phyloP scores from a whole-genome alignment of 2,888 invertebrate species.

The Spodoptera exigua region DNA sequence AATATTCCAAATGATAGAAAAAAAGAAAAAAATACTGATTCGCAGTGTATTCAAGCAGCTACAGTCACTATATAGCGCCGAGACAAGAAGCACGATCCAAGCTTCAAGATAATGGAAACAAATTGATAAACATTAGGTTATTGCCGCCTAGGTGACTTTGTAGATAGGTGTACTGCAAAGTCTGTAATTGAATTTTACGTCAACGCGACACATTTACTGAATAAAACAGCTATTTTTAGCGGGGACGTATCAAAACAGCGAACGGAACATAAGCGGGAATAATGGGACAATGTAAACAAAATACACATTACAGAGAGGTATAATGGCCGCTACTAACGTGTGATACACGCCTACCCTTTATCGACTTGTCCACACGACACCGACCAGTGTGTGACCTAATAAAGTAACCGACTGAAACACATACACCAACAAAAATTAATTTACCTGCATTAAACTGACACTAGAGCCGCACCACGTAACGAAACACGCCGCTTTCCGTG shows the following conservation, averaged over 20 bases:
- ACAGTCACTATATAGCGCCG: conserved; percentile 19
- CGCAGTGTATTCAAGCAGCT: no score
- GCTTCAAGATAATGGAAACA: conserved; percentile 35
- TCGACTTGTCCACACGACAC: conserved; percentile 69
- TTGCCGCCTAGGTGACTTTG: conserved; percentile 14
- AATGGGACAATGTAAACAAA: conserved; percentile 73
- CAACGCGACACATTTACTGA: conserved; percentile 60
- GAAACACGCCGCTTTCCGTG: conserved; percentile 13
- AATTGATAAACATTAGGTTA: conserved; percentile 28
- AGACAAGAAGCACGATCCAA: conserved; percentile 17
- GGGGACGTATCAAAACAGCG: conserved; percentile 62
- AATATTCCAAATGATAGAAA: no score
- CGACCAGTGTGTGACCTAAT: conserved; percentile 75
- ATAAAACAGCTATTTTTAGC: conserved; percentile 67
- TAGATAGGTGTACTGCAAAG: neutral
- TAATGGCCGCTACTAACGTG: conserved; percentile 68
- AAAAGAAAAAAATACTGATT: no score
- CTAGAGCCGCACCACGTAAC: conserved; percentile 8
- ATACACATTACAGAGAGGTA: conserved; percentile 68
- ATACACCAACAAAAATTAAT: conserved; percentile 48
- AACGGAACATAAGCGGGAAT: conserved; percentile 66
- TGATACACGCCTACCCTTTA: conserved; percentile 73
- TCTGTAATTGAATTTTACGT: conserved; percentile 50
- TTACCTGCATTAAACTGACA: conserved; percentile 34
- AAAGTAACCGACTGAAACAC: conserved; percentile 67